A percentile compares a stretch with the other conserved stretches of the same genome.
phyloP scores from a whole-genome alignment of 2,113 vertebrate species.

The Alexandromys fortis region DNA sequence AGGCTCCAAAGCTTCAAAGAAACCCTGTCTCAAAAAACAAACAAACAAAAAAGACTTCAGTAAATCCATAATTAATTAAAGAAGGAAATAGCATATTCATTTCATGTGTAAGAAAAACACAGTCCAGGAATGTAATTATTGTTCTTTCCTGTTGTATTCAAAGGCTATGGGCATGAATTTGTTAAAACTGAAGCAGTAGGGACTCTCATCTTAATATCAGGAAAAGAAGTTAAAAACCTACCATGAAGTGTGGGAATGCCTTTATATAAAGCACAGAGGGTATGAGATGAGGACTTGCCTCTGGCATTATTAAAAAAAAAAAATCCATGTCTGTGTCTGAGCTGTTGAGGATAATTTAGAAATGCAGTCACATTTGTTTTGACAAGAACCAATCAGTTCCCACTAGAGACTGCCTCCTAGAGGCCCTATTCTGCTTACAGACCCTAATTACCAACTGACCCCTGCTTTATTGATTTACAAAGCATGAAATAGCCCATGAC shows the following conservation, averaged over 20 bases:
- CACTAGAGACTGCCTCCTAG: background rate
- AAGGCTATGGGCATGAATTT: background rate
- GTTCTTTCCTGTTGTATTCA: slow-evolving; percentile 22
- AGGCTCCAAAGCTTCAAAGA: no score
- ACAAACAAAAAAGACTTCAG: background rate
- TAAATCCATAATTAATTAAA: slow-evolving; percentile 52
- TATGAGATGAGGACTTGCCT: background rate
- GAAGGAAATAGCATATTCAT: background rate
- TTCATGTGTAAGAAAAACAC: slow-evolving; percentile 27
- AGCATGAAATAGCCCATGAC: background rate
- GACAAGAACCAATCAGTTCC: background rate
- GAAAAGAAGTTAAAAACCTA: background rate
- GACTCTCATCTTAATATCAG: slow-evolving; percentile 23
- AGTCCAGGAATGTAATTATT: slow-evolving; percentile 8
- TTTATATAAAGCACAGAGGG: background rate
- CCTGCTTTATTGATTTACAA: background rate
- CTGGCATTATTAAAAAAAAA: background rate
- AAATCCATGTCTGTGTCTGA: background rate
- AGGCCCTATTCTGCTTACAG: background rate
- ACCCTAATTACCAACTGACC: background rate
- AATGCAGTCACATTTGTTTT: background rate
- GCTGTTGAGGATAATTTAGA: background rate
- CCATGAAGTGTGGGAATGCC: background rate
- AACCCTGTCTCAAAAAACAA: no score
- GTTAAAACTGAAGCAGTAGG: background rate